phyloP scores from a whole-genome alignment of 2,113 vertebrate species.

The Glaucomys volans region DNA sequence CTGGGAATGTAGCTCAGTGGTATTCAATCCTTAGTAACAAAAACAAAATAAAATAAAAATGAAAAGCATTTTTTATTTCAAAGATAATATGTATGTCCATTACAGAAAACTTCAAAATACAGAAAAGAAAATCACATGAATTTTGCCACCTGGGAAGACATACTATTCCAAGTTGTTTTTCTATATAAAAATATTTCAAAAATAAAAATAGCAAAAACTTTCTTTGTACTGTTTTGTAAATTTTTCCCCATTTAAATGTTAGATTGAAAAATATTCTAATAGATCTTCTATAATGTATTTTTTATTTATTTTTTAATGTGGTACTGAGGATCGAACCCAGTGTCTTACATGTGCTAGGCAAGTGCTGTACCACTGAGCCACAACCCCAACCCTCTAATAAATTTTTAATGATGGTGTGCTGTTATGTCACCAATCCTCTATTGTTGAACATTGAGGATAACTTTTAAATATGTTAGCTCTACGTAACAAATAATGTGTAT shows the following conservation, averaged over 20 bases:
- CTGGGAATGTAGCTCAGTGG: no score
- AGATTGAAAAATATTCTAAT: background rate
- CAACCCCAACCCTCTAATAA: background rate
- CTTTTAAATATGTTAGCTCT: background rate
- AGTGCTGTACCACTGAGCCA: no score
- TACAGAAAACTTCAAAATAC: constrained; percentile 25
- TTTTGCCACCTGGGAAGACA: background rate
- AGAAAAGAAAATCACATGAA: background rate
- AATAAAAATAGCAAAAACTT: background rate
- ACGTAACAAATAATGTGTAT: background rate
- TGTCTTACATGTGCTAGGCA: no score
- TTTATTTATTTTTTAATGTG: no score
- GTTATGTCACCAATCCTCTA: background rate
- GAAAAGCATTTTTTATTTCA: background rate
- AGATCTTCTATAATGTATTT: no score
- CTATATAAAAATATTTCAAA: background rate
- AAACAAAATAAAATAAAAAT: no score
- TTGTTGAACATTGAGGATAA: background rate
- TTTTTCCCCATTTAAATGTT: constrained; percentile 27
- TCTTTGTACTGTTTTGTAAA: background rate
- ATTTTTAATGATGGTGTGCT: background rate
- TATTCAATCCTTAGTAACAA: no score
- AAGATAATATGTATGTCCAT: background rate
- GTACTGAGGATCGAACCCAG: no score
- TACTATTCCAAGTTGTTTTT: constrained; percentile 2